Conservation (phyloP, 2,113 vertebrate genomes). For the Formicarius rufipectus region DNA sequence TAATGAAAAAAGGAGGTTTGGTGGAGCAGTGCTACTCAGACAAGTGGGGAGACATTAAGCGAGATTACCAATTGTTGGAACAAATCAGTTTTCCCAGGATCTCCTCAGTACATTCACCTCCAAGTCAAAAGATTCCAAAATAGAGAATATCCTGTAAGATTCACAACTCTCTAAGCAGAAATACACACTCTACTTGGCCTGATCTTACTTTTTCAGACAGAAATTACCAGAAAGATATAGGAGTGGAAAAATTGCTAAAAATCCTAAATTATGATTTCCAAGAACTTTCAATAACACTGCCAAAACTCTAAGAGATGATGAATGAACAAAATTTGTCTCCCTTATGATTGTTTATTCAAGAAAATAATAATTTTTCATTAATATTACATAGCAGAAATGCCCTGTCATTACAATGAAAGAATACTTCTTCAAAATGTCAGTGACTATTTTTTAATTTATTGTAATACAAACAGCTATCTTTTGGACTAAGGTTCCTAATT, state of each 20-base stretch:
- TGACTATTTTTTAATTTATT: neutral
- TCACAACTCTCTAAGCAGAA: neutral
- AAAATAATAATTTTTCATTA: neutral
- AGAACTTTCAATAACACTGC: neutral
- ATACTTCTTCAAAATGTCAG: neutral
- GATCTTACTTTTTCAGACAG: neutral
- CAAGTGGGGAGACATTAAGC: neutral
- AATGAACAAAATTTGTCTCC: neutral
- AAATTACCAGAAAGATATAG: neutral
- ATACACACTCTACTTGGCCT: neutral
- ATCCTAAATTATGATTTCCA: neutral
- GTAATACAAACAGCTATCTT: neutral
- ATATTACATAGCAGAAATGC: neutral
- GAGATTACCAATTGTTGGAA: neutral
- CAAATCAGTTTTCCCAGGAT: neutral
- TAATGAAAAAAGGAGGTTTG: neutral
- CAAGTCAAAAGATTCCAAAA: neutral
- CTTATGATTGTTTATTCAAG: neutral
- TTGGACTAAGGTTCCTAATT: neutral
- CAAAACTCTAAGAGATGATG: neutral
- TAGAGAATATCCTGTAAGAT: neutral
- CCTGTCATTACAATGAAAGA: neutral
- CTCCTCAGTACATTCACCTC: neutral
- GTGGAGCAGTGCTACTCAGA: neutral
- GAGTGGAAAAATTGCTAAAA: neutral